Conservation (phyloP, 2,113 vertebrate species). For the Ornithorhynchus anatinus region DNA sequence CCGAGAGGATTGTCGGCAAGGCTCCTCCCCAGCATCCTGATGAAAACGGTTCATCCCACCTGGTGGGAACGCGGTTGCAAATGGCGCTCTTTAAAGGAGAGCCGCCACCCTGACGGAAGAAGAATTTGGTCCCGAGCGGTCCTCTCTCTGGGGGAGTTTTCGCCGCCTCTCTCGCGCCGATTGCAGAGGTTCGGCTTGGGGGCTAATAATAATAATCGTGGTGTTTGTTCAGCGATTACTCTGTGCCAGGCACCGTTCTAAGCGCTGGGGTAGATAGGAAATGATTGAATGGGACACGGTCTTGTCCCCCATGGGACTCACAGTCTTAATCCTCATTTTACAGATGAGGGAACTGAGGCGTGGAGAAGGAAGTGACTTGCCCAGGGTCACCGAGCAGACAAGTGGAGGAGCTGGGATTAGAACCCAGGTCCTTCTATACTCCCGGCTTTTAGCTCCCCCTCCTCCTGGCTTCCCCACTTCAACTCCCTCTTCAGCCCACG, state of each 20-base stretch:
- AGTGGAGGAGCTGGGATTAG: no score
- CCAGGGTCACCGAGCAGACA: no score
- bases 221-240: no score
- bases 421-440: no score
- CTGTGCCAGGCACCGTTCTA: no score
- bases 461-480: neutral
- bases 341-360: no score
- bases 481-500: neutral
- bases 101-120: neutral
- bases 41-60: neutral
- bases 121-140: neutral
- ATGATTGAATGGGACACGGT: no score
- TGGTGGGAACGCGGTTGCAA: neutral
- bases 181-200: neutral
- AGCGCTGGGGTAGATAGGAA: no score
- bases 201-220: no score
- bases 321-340: no score
- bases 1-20: conserved; percentile 20
- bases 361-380: no score
- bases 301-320: no score
- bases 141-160: neutral
- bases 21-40: neutral
- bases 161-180: neutral
- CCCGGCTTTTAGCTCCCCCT: neutral
- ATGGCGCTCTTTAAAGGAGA: neutral